Evolutionary conservation across 2,888 invertebrate genomes (phyloP).

Genomic region (Brachypterus glaber): DNA sequence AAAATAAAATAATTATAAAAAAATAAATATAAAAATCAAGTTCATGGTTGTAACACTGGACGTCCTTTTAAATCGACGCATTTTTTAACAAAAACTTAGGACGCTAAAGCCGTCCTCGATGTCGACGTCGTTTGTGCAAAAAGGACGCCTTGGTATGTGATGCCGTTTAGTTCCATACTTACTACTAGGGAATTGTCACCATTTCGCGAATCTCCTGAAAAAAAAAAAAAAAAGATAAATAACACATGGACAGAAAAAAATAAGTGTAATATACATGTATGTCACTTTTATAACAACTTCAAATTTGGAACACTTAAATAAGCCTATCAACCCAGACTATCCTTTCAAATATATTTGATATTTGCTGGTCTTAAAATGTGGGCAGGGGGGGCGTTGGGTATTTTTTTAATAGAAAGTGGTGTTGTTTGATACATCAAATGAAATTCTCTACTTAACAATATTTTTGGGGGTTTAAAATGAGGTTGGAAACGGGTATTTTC

Average conservation of each 20-base stretch:
- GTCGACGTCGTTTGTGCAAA: conserved; percentile 50
- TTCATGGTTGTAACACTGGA: neutral
- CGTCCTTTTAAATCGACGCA: neutral
- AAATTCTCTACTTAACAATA: too few species aligned
- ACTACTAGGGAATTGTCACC: conserved; percentile 86
- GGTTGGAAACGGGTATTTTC: too few species aligned
- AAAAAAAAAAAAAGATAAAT: conserved; percentile 23
- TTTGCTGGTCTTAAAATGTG: too few species aligned
- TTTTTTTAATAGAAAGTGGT: too few species aligned
- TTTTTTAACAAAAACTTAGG: conserved; percentile 22
- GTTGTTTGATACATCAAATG: too few species aligned
- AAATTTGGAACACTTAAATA: too few species aligned
- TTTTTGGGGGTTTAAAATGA: too few species aligned
- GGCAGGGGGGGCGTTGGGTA: too few species aligned
- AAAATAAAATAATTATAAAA: conserved; percentile 3
- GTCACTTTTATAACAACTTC: neutral
- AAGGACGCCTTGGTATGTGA: conserved; percentile 90
- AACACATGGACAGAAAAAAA: conserved; percentile 11
- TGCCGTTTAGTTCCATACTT: conserved; percentile 92
- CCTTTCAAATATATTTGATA: too few species aligned
- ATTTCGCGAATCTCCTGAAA: conserved; percentile 68
- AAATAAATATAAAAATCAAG: conserved; percentile 3
- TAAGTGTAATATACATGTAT: too few species aligned
- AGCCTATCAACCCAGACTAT: too few species aligned
- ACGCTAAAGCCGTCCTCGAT: conserved; percentile 32